Conservation (phyloP, 2,888 invertebrate species). For the Lordiphosa andalusiaca region DNA sequence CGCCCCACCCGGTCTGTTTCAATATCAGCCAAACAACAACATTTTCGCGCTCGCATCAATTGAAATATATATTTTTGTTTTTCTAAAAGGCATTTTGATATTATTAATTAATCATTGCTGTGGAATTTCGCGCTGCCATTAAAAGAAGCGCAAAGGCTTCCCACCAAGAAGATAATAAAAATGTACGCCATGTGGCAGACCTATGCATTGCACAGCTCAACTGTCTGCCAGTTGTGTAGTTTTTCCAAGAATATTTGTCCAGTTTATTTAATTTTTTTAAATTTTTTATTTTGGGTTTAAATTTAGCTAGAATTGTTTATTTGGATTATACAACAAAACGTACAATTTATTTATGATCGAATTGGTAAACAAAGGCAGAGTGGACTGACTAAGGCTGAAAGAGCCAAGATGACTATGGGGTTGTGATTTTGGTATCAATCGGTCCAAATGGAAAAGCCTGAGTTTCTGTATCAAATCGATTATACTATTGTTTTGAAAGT, state of each 20-base stretch:
- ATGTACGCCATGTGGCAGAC: slow-evolving; percentile 40
- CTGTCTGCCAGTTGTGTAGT: slow-evolving; percentile 30
- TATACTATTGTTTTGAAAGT: no score
- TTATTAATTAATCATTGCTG: slow-evolving; percentile 71
- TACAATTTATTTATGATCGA: not conserved
- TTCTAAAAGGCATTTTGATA: slow-evolving; percentile 45
- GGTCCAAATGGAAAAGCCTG: no score
- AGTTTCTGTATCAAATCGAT: no score
- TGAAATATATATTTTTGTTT: slow-evolving; percentile 53
- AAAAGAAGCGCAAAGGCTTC: slow-evolving; percentile 45
- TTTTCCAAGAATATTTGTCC: slow-evolving; percentile 45
- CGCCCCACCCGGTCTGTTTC: slow-evolving; percentile 49
- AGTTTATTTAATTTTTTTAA: not conserved
- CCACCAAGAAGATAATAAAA: slow-evolving; percentile 54
- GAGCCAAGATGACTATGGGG: no score
- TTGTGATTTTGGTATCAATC: no score
- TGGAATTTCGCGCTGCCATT: slow-evolving; percentile 63
- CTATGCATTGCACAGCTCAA: slow-evolving; percentile 39
- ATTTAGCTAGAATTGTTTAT: slow-evolving; percentile 10
- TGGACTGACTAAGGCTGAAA: not conserved
- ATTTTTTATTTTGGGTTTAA: not conserved
- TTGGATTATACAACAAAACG: slow-evolving; percentile 6
- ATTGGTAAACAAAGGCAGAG: no score
- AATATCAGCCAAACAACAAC: slow-evolving; percentile 65
- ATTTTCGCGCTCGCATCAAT: slow-evolving; percentile 56